phyloP scores from a whole-genome alignment of 2,113 vertebrate genomes.

The Erpornis zantholeuca region DNA sequence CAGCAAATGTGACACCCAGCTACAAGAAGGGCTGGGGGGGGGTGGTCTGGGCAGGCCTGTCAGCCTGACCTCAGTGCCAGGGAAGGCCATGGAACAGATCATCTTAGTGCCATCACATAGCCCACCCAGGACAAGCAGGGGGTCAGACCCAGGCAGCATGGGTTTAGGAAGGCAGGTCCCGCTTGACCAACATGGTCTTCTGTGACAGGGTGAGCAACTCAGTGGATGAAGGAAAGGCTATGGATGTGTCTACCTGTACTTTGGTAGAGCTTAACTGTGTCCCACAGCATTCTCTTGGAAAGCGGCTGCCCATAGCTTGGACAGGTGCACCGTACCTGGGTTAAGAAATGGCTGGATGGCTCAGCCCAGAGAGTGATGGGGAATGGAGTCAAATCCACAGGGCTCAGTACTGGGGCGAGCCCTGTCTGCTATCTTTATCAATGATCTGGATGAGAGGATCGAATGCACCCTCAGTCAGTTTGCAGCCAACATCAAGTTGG shows the following conservation, averaged over 20 bases:
- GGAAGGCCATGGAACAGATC: not conserved
- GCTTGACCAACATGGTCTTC: not conserved
- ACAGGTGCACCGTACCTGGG: fast-evolving
- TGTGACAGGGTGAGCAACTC: not conserved
- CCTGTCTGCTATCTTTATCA: not conserved
- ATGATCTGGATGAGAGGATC: fast-evolving
- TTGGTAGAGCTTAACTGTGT: fast-evolving
- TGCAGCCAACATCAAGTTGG: not conserved
- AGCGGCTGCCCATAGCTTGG: not conserved
- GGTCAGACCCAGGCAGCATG: not conserved
- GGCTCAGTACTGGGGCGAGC: not conserved
- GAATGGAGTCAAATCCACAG: not conserved
- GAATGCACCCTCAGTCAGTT: not conserved
- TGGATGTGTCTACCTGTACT: not conserved
- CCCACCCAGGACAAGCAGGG: not conserved
- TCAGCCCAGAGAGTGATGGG: fast-evolving
- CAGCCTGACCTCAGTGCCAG: not conserved
- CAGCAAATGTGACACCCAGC: not conserved
- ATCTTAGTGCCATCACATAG: not conserved
- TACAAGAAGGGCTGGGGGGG: not conserved
- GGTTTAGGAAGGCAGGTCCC: not conserved
- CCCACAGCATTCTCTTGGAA: not conserved
- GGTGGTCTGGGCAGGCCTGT: not conserved
- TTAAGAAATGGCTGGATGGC: not conserved
- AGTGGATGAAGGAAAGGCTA: not conserved